Percentiles rank a stretch among this genome's conserved stretches.
phyloP scores from a whole-genome alignment of 2,113 vertebrate genomes.

The Herpailurus yagouaroundi region DNA sequence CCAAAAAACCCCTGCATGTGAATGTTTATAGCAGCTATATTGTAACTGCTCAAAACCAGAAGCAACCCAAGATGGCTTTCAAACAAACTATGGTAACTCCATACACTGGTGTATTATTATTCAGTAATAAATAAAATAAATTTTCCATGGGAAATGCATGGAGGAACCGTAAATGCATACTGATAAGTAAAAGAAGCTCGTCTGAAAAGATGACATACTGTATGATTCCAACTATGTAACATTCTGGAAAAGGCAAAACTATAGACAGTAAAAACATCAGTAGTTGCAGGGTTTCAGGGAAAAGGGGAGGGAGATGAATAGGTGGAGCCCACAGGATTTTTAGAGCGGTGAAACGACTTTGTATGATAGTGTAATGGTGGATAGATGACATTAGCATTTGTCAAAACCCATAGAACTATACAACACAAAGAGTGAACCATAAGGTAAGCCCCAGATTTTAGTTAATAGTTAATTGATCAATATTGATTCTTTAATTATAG shows the following conservation, averaged over 20 bases:
- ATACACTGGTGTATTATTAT: neutral
- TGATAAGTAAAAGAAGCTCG: neutral
- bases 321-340: neutral
- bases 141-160: neutral
- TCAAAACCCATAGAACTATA: neutral
- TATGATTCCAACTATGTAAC: neutral
- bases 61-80: constrained; percentile 24
- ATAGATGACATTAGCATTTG: neutral
- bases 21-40: constrained; percentile 7
- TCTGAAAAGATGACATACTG: neutral
- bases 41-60: constrained; percentile 3
- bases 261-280: neutral
- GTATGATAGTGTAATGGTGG: neutral
- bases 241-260: constrained; percentile 43
- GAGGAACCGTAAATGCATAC: neutral
- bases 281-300: neutral
- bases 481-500: neutral
- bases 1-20: neutral
- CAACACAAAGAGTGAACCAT: neutral
- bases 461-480: neutral
- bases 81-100: neutral
- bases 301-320: neutral
- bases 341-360: neutral
- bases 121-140: constrained; percentile 1
- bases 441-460: neutral